These are phyloP conservation scores for Meiosimyza platycephala DNA, from an alignment of 2,888 invertebrate species.

Conservation along the genomic window DNA sequence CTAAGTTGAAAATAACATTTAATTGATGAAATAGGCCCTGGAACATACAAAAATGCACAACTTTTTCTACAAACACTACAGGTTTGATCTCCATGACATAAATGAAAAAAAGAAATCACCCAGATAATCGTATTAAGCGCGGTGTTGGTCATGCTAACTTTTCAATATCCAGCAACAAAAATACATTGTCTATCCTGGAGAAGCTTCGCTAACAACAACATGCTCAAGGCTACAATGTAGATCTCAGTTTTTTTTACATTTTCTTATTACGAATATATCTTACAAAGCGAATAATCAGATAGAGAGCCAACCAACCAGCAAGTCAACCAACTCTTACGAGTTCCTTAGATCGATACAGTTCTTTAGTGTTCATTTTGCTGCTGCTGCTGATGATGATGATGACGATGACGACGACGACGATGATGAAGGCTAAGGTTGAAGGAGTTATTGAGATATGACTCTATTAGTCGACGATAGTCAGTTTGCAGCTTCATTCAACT, in stretches of 20 bases:
- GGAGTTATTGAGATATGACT: conserved; percentile 35
- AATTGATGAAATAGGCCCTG: conserved; percentile 10
- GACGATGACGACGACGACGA: neutral
- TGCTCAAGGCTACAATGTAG: conserved; percentile 3
- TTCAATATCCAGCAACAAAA: conserved; percentile 8
- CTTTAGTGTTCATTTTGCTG: neutral
- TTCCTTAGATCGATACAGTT: conserved; percentile 2
- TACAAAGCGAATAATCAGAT: too few relatives aligned
- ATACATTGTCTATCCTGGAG: conserved; percentile 27
- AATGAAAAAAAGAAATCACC: neutral
- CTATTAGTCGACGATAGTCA: conserved; percentile 26
- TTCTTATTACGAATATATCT: too few relatives aligned
- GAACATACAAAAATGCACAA: conserved; percentile 26
- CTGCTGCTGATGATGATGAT: neutral
- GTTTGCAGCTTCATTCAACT: neutral
- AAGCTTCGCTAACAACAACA: neutral
- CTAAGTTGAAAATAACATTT: conserved; percentile 25
- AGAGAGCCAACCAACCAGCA: conserved; percentile 19
- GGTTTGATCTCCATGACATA: conserved; percentile 25
- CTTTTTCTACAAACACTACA: neutral
- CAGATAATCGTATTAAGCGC: too few relatives aligned
- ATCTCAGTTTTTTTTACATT: too few relatives aligned
- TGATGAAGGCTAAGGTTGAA: conserved; percentile 20
- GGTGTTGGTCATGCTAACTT: too few relatives aligned
- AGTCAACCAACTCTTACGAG: conserved; percentile 13